These are phyloP conservation scores for Tympanuchus pallidicinctus DNA, from an alignment of 2,113 vertebrate genomes.

Conservation along the genomic window DNA sequence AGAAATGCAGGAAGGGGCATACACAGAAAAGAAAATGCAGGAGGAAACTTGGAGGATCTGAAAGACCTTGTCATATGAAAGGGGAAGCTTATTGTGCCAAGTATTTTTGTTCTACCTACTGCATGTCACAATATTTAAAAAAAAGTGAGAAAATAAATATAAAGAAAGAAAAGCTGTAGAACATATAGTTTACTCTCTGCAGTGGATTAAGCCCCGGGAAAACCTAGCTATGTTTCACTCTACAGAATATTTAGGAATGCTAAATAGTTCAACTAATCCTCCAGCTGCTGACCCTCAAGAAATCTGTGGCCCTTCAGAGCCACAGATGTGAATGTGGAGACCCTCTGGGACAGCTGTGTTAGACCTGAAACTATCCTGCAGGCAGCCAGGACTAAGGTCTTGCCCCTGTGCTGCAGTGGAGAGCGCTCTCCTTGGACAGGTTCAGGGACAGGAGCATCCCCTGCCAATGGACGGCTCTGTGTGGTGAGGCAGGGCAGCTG, in stretches of 20 bases:
- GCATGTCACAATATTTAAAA: not conserved
- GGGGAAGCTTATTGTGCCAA: not conserved
- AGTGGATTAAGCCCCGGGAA: not conserved
- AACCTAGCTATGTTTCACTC: not conserved
- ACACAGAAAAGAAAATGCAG: not conserved
- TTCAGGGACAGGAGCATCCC: not conserved
- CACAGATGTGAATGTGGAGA: not conserved
- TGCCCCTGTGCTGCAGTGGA: accelerated
- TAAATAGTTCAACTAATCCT: not conserved
- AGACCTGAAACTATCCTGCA: not conserved
- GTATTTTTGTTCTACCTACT: not conserved
- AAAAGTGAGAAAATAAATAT: not conserved
- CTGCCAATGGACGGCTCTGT: accelerated
- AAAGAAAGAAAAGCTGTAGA: not conserved
- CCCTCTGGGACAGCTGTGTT: not conserved
- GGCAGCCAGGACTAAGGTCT: not conserved
- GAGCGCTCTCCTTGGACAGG: not conserved
- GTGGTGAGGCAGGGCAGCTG: not conserved
- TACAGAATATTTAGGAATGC: not conserved
- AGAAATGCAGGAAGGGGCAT: not conserved
- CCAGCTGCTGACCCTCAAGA: not conserved
- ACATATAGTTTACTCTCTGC: not conserved
- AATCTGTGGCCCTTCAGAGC: not conserved
- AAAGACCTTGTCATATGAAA: not conserved
- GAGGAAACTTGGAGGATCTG: not conserved